Evolutionary conservation across 2,113 vertebrate species (phyloP), one percentile per base, ranked within the genome.

Genomic region (Oncorhynchus mykiss): DNA sequence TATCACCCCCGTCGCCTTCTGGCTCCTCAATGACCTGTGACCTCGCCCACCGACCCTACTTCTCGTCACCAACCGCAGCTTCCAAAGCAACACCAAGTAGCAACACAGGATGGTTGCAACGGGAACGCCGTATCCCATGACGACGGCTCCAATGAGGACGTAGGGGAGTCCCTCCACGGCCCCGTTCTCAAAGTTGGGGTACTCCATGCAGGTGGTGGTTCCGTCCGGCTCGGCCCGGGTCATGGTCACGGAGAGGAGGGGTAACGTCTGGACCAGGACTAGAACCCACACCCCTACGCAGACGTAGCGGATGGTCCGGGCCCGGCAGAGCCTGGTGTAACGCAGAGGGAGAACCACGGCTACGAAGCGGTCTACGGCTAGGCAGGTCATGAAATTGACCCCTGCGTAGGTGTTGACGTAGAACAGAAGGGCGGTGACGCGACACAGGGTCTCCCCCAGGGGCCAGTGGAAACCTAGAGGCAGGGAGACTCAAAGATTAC

Each of bases 341-440:
- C 95, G 94, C 72, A 96, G 91, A 1, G 97, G 97, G 62, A 97
- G 92, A 18, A 99, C 96, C 4, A 99, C 96, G 0, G 97, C 97
- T 0, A 99, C 93, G 85, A 97, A 97, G 14, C 98, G 94, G 83
- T 99, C 98, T 0, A 99, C 86, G 25, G 97, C 98, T 70, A 99
- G 88, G 80, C 96, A 98, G 0, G 96, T 98, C 98, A 99, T 99
- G 87, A 99, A 99, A 86, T 97, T 98, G 18, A 99, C 97, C 0
- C 97, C 95, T 0, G 96, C 96, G 0, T 99, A 99, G 12, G 96
- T 97, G 90, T 99, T 99, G 75, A 98, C 93, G 25, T 99, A 99
- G 88, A 98, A 97, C 49, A 97, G 6, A 13, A 99, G 86, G 1
- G 95, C 94, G 0, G 92, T 94, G 72, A 96, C 77, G 74, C 95